Evolutionary conservation across 2,113 vertebrate genomes (phyloP).

Genomic region (Myanophis thanlyinensis): DNA sequence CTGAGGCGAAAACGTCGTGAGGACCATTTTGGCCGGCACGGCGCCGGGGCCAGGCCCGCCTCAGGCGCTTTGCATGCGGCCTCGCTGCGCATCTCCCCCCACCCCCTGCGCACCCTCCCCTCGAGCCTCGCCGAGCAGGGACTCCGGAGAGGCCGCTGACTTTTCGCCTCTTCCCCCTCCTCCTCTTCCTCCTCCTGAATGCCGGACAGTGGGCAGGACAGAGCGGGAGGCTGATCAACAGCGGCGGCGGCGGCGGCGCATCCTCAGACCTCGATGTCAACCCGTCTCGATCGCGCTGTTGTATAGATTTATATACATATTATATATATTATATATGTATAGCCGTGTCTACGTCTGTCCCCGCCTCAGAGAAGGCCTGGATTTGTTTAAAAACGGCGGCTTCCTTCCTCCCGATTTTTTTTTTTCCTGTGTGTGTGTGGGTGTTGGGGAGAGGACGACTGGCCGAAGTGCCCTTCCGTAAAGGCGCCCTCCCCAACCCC

Average conservation of each 20-base stretch:
- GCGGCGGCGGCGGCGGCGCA: neutral
- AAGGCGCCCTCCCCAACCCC: slow-evolving; percentile 99
- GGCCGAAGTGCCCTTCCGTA: slow-evolving; percentile 99
- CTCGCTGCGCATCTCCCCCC: slow-evolving; percentile 83
- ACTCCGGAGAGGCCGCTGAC: neutral
- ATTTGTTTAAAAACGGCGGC: slow-evolving; percentile 95
- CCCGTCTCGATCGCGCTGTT: neutral
- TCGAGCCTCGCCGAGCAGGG: neutral
- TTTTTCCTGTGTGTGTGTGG: too few relatives aligned
- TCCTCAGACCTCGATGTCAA: neutral
- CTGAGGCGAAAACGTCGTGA: neutral
- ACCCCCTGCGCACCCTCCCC: too few relatives aligned
- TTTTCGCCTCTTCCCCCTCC: neutral
- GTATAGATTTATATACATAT: neutral
- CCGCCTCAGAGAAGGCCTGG: slow-evolving; percentile 91
- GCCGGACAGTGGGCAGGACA: neutral
- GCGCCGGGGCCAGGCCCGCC: neutral
- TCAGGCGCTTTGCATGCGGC: slow-evolving; percentile 97
- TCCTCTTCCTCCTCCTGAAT: neutral
- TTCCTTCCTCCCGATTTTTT: slow-evolving; percentile 87
- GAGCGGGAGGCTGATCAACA: neutral
- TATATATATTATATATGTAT: neutral
- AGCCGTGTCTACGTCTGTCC: slow-evolving; percentile 91
- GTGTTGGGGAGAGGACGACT: too few relatives aligned
- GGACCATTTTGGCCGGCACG: neutral